Evolutionary conservation across 1,140 invertebrate species (phyloP), one percentile per base, ranked within the genome.

Genomic region (Magallana angulata): DNA sequence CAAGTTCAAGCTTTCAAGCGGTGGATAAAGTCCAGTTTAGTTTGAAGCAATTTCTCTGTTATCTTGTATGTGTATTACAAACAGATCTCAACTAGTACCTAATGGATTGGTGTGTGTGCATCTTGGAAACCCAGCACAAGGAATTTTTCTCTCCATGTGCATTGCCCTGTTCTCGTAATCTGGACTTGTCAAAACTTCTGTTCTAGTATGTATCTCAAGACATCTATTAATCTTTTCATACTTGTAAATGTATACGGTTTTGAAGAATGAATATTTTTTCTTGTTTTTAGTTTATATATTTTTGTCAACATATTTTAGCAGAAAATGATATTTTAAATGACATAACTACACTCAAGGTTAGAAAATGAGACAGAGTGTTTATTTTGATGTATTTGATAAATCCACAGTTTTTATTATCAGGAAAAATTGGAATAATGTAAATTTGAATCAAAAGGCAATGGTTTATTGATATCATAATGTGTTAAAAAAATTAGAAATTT

Each of bases 51-150:
- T 71, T 24, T 76, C 68, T 76, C 30, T 76, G 24, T 76, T 30
- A 76, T 76, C 24, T 30, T 76, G 68, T 76, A 76, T 30, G 18
- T 30, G 68, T 76, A 76, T 30, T 76, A 76, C 18, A 36, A 76
- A 30, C 8, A 76, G 68, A 76, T 76, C 68, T 76, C 68, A 24
- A 48, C 36, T 48, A 48, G 36, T 48, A 48, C 36, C 18, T 36
- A 76, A 8, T 9, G 24, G 68, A 36, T 24, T 24, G 24, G 68
- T 76, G 24, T 76, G 68, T 76, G 60, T 6, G 68, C 36, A n/a
- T 6, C 14, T 62, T 12, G 1, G 11, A 62, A 76, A 76, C 36
- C 24, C 24, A 9, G 36, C 68, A 64, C 60, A 16, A 3, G 24
- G 11, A 24, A 76, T 30, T 11, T 11, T 18, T 64, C 68, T 76